Evolutionary conservation across 2,113 vertebrate species (phyloP).

Genomic region (Scatophagus argus): DNA sequence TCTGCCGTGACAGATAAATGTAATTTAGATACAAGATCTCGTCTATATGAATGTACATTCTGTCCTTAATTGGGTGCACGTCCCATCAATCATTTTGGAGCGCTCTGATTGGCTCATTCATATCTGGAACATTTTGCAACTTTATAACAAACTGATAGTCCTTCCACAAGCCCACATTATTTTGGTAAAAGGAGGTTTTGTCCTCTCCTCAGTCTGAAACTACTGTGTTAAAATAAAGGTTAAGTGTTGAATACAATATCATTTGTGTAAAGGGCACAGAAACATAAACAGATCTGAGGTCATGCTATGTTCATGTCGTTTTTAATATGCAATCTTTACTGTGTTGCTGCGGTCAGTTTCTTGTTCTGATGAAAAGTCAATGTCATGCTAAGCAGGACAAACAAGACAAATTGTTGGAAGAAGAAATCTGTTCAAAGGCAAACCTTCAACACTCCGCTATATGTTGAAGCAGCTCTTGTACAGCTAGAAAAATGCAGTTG

Average conservation of each 20-base stretch:
- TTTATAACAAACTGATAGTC: constrained; percentile 10
- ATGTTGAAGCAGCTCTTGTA: constrained; percentile 49
- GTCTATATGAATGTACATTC: constrained; percentile 47
- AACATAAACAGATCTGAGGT: constrained; percentile 41
- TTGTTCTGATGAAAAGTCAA: constrained; percentile 24
- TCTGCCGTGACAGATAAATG: constrained; percentile 40
- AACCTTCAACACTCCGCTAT: constrained; percentile 49
- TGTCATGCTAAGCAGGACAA: constrained; percentile 40
- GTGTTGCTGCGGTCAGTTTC: constrained; percentile 17
- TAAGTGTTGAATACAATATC: constrained; percentile 51
- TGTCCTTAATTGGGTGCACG: constrained; percentile 42
- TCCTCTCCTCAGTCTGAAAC: constrained; percentile 12
- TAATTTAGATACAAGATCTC: constrained; percentile 51
- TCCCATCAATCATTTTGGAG: constrained; percentile 47
- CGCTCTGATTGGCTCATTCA: constrained; percentile 42
- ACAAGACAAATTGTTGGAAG: constrained; percentile 27
- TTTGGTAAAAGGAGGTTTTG: neutral
- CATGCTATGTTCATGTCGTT: constrained; percentile 35
- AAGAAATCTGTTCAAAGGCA: constrained; percentile 26
- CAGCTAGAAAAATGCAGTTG: constrained; percentile 65
- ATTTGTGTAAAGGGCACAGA: constrained; percentile 58
- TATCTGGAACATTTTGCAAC: constrained; percentile 23
- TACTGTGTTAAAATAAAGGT: constrained; percentile 18
- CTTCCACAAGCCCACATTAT: constrained; percentile 41
- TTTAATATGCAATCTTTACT: constrained; percentile 35